A percentile compares a stretch with the other conserved stretches of the same genome.
These are phyloP conservation scores for Lampropteryx suffumata DNA, from an alignment of 2,888 invertebrate species.

Conservation along the genomic window DNA sequence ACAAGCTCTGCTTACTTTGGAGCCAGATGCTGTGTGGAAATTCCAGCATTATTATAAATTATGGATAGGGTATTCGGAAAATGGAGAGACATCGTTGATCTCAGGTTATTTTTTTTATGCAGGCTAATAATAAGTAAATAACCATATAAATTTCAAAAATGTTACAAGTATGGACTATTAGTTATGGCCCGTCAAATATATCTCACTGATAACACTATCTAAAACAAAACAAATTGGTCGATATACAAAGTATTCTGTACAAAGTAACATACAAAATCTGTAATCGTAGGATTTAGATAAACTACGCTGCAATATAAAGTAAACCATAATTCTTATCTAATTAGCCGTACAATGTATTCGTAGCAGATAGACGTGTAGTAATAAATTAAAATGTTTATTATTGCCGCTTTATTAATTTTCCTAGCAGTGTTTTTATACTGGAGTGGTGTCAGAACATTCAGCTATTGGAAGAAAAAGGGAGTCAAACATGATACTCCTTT, in stretches of 20 bases:
- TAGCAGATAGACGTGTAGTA: background rate
- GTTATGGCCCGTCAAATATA: background rate
- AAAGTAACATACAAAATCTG: no score
- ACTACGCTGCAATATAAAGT: background rate
- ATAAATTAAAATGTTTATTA: constrained; percentile 36
- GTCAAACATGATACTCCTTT: constrained; percentile 49
- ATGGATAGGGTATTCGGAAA: no score
- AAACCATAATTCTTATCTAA: background rate
- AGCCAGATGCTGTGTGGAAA: no score
- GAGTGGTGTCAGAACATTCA: constrained; percentile 56
- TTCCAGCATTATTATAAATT: no score
- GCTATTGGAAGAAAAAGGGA: constrained; percentile 49
- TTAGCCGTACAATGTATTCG: constrained; percentile 5
- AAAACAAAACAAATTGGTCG: background rate
- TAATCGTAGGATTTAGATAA: background rate
- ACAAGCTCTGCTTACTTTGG: no score
- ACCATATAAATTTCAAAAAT: no score
- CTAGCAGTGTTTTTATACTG: constrained; percentile 50
- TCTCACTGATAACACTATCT: background rate
- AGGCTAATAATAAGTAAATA: no score
- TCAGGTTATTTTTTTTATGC: no score
- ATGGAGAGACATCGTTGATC: no score
- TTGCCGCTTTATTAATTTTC: constrained; percentile 32
- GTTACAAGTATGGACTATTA: no score
- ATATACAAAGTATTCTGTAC: no score